Evolutionary conservation across 2,888 invertebrate genomes (phyloP), one percentile per base, ranked within the genome.

Genomic region (Hirtodrosophila histrioides): DNA sequence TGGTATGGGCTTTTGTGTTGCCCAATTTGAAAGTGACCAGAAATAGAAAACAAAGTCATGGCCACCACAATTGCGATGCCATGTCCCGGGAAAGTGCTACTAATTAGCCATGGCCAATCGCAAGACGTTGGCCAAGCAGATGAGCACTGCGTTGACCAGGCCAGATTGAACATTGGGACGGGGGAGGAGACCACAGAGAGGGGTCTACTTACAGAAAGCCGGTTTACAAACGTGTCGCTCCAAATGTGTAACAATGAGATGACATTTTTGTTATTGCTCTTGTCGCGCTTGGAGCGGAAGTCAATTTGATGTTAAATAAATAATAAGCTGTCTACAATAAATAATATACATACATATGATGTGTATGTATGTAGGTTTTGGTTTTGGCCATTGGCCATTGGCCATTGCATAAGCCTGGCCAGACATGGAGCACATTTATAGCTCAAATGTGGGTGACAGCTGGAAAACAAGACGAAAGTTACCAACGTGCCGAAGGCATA

Each of bases 21-120:
- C 23, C 27, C 10, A 65, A 55, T 65, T 53, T 75, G 65, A 72
- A 72, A 72, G 76, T 75, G 51, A 40, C 31, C 49, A 58, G 51
- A 70, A 65, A 75, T 65, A 70, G 77, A 71, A 71, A 60, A 71
- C 71, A 67, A 62, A 76, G 72, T 74, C 74, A 76, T 53, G 67
- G 76, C 71, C 74, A 76, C 44, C 50, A 76, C 55, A 74, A 74
- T 76, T 74, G 71, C 44, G 36, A 64, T 54, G 31, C 31, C 51
- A 36, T 41, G 37, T 39, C 53, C 56, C 73, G 77, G 60, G 68
- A 75, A 76, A 75, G 72, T 76, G 74, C 68, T 68, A 45, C 74
- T 57, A 75, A 75, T 72, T 68, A 75, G 60, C 77, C 73, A 54
- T 77, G 44, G 8, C 68, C 63, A 76, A 77, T 76, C 49, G 4